Percentiles rank a stretch among this genome's conserved stretches.
Evolutionary conservation across 2,113 vertebrate genomes (phyloP).

Genomic region (Notiomystis cincta): DNA sequence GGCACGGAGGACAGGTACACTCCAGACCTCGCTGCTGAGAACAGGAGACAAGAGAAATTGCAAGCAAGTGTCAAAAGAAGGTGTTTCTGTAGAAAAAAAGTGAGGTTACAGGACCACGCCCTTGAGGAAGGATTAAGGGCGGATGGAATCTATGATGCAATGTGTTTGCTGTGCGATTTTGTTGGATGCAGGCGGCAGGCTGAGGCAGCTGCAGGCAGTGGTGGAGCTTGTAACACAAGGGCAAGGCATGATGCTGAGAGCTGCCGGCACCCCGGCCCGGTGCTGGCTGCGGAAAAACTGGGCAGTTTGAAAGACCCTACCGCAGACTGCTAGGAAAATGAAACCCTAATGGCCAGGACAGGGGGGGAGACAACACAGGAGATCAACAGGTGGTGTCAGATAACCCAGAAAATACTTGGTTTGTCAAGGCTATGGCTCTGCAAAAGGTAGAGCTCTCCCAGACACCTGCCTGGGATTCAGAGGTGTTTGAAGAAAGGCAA

Average conservation of each 20-base stretch:
- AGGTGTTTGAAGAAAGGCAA: not conserved
- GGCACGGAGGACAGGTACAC: not conserved
- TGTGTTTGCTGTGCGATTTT: not conserved
- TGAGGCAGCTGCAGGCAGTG: not conserved
- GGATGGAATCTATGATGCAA: not conserved
- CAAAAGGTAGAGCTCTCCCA: not conserved
- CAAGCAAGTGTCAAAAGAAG: not conserved
- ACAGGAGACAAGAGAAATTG: not conserved
- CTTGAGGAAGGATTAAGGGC: fast-evolving
- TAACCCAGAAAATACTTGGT: not conserved
- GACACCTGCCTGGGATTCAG: not conserved
- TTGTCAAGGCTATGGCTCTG: not conserved
- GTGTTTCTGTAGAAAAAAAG: not conserved
- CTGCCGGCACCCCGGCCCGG: fast-evolving
- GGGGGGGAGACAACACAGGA: not conserved
- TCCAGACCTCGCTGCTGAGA: not conserved
- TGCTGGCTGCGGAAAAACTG: fast-evolving
- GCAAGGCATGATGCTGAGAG: not conserved
- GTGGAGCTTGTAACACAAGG: not conserved
- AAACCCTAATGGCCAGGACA: not conserved
- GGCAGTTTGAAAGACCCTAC: not conserved
- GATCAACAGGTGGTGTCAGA: not conserved
- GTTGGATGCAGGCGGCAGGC: not conserved
- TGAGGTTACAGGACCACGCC: not conserved
- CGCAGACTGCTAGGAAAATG: not conserved